Conservation (phyloP, 2,113 vertebrate genomes). For the Zosterops pallidus region DNA sequence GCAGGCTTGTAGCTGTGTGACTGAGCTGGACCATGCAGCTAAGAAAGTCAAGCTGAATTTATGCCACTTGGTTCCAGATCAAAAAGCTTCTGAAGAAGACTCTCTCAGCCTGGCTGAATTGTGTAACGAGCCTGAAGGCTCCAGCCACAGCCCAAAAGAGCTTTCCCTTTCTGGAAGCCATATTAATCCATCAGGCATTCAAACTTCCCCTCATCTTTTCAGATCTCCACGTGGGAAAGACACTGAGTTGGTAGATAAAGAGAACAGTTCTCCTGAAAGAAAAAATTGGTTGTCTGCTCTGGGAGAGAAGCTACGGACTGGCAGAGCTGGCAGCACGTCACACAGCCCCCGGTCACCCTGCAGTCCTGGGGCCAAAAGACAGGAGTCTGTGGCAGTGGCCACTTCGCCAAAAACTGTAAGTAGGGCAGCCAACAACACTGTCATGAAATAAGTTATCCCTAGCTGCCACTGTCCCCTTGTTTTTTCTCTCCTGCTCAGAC, state of each 20-base stretch:
- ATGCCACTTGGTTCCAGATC: slow-evolving; percentile 60
- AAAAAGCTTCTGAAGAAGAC: slow-evolving; percentile 40
- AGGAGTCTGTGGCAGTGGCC: slow-evolving; percentile 64
- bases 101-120: slow-evolving; percentile 22
- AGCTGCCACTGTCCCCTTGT: neutral
- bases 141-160: neutral
- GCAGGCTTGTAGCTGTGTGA: slow-evolving; percentile 75
- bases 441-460: neutral
- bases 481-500: neutral
- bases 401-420: slow-evolving; percentile 78
- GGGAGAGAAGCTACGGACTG: slow-evolving; percentile 78
- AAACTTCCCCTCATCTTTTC: slow-evolving; percentile 21
- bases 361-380: slow-evolving; percentile 73
- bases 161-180: slow-evolving; percentile 30
- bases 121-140: neutral
- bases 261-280: slow-evolving; percentile 83
- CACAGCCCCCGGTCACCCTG: slow-evolving; percentile 27
- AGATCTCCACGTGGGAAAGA: slow-evolving; percentile 30
- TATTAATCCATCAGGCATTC: slow-evolving; percentile 7
- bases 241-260: slow-evolving; percentile 76
- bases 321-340: slow-evolving; percentile 37
- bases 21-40: slow-evolving; percentile 74
- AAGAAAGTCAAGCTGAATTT: slow-evolving; percentile 79
- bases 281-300: slow-evolving; percentile 88
- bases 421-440: neutral